phyloP scores from a whole-genome alignment of 2,888 invertebrate genomes.

The Drosophila mettleri region DNA sequence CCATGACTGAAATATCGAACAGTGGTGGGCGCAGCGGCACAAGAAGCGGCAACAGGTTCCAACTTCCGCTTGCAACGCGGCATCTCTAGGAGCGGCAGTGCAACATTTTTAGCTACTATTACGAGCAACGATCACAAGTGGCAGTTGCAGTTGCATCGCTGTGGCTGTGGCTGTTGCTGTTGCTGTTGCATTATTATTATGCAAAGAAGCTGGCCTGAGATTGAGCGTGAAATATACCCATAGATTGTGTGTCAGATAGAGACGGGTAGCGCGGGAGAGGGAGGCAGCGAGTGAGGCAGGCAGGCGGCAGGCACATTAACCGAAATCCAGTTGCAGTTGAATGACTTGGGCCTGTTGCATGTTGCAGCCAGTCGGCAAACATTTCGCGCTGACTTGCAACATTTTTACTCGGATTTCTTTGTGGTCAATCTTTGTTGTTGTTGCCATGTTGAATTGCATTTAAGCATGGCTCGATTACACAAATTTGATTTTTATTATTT shows the following conservation, averaged over 20 bases:
- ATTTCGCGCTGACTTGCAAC: conserved; percentile 65
- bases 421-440: conserved; percentile 16
- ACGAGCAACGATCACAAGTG: conserved; percentile 47
- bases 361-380: conserved; percentile 51
- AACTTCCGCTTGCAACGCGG: conserved; percentile 54
- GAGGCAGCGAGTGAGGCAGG: conserved; percentile 5
- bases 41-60: conserved; percentile 37
- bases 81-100: conserved; percentile 40
- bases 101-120: conserved; percentile 52
- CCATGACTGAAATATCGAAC: conserved; percentile 73
- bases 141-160: conserved; percentile 17
- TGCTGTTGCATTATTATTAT: conserved; percentile 71
- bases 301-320: conserved; percentile 64
- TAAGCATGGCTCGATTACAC: conserved; percentile 60
- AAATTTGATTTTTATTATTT: conserved; percentile 60
- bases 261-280: conserved; percentile 2
- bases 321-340: conserved; percentile 81
- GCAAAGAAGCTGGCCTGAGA: conserved; percentile 66
- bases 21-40: conserved; percentile 25
- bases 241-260: conserved; percentile 12
- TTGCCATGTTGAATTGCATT: conserved; percentile 31
- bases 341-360: conserved; percentile 66
- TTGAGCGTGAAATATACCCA: conserved; percentile 55
- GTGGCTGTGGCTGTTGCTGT: conserved; percentile 11
- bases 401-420: conserved; percentile 29